Evolutionary conservation across 1,140 invertebrate species (phyloP), one percentile per base, ranked within the genome.

Genomic region (Drosophila repleta): DNA sequence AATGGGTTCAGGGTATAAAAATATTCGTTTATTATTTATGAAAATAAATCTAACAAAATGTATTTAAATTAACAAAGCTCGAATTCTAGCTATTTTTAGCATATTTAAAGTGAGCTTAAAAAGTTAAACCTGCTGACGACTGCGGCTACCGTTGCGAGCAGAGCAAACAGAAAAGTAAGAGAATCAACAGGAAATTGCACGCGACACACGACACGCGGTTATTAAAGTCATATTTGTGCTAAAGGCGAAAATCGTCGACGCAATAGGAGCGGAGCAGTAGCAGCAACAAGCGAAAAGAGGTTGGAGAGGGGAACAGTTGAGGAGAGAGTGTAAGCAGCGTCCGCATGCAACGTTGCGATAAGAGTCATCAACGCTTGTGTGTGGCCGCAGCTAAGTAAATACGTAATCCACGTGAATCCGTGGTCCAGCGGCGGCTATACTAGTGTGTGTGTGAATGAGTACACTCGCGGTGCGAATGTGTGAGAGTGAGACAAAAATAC

Each of bases 181-280:
- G 78, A 87, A 74, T 63, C 82, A 85, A 87, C 82, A 85, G 61
- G 65, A 78, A 76, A 71, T 55, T 58, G 58, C 65, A 61, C 71
- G 61, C 63, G 58, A 48, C 32, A 51, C 64, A 53, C 37, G 55
- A 51, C 64, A 43, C 64, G 58, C 62, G 65, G 77, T 81, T 87
- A 82, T 87, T 80, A 87, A 87, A 85, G 81, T 63, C 74, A 73
- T 84, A 85, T 81, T 83, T 85, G 81, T 77, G 82, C 74, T 62
- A 87, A 51, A 48, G 48, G 64, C 64, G 60, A 61, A 73, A 73
- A 73, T 51, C 24, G 63, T 61, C 13, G 48, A 20, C 46, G 21
- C 57, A 56, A 8, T 29, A 29, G 29, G 2, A 29, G 49, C 49
- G n/a, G n/a, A 52, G 39, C 4, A 29, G 21, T 20, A 21, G 39